Conservation (phyloP, 2,888 invertebrate species). For the Protonemura montana region DNA sequence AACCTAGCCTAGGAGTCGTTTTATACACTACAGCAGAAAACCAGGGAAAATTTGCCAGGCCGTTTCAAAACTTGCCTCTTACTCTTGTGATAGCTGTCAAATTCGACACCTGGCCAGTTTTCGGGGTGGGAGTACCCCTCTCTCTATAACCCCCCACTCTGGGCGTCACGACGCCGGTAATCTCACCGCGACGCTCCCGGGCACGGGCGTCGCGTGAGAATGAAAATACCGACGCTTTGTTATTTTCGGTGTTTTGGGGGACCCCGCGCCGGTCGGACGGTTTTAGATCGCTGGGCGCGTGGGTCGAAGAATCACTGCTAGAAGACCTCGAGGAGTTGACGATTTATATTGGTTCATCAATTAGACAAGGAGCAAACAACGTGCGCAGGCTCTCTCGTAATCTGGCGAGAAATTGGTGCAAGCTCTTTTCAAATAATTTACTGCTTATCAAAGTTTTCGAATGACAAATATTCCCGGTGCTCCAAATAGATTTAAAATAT, state of each 20-base stretch:
- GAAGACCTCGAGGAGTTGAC: neutral
- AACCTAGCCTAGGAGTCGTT: too few relatives aligned
- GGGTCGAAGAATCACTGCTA: neutral
- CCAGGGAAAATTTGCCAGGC: too few relatives aligned
- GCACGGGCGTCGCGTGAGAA: neutral
- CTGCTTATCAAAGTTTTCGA: conserved; percentile 28
- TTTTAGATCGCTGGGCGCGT: conserved; percentile 45
- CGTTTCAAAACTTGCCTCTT: too few relatives aligned
- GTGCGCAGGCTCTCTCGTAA: neutral
- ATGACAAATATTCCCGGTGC: neutral
- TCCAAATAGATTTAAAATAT: neutral
- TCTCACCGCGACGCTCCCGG: neutral
- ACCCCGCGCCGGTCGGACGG: conserved; percentile 38
- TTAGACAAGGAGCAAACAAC: neutral
- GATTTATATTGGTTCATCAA: conserved; percentile 38
- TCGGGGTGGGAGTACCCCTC: too few relatives aligned
- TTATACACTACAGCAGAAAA: too few relatives aligned
- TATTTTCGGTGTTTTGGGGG: conserved; percentile 46
- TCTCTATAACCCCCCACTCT: too few relatives aligned
- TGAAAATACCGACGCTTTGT: conserved; percentile 48
- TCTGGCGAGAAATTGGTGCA: conserved; percentile 25
- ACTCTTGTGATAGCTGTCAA: too few relatives aligned
- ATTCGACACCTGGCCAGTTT: too few relatives aligned
- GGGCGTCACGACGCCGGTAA: neutral
- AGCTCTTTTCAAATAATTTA: neutral